Percentiles rank a stretch among this genome's conserved stretches.
Conservation (phyloP, 2,797 vertebrate genomes). For the Acomys russatus region DNA sequence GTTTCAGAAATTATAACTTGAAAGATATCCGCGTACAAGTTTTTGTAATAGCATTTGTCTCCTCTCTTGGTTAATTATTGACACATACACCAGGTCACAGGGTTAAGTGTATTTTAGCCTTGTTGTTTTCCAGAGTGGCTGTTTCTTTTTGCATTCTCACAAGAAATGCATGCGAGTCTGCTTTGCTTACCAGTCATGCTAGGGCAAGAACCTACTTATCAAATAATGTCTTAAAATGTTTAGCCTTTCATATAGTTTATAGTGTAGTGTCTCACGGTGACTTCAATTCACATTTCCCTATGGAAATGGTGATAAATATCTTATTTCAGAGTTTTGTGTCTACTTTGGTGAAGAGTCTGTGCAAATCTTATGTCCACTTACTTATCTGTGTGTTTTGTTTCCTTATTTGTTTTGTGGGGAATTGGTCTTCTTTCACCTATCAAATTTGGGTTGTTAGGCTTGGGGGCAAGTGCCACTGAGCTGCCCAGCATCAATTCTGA, state of each 20-base stretch:
- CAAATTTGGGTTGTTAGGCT: neutral
- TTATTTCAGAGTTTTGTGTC: neutral
- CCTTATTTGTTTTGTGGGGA: neutral
- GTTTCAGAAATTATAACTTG: slow-evolving; percentile 11
- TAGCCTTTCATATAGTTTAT: neutral
- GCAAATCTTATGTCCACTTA: neutral
- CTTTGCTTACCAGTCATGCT: neutral
- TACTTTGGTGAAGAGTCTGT: neutral
- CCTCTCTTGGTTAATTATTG: neutral
- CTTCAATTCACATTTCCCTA: neutral
- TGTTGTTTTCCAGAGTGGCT: neutral
- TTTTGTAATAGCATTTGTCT: neutral
- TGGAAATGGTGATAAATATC: neutral
- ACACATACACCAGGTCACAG: neutral
- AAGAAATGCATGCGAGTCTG: neutral
- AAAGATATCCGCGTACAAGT: neutral
- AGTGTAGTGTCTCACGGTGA: neutral
- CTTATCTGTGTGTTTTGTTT: neutral
- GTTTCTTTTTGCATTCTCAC: neutral
- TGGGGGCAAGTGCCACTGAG: neutral
- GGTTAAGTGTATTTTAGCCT: neutral
- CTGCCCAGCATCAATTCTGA: neutral
- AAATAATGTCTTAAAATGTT: neutral
- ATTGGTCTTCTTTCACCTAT: neutral
- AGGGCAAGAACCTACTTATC: neutral